phyloP scores from a whole-genome alignment of 2,888 invertebrate genomes.

The Lamellibrachia columna region DNA sequence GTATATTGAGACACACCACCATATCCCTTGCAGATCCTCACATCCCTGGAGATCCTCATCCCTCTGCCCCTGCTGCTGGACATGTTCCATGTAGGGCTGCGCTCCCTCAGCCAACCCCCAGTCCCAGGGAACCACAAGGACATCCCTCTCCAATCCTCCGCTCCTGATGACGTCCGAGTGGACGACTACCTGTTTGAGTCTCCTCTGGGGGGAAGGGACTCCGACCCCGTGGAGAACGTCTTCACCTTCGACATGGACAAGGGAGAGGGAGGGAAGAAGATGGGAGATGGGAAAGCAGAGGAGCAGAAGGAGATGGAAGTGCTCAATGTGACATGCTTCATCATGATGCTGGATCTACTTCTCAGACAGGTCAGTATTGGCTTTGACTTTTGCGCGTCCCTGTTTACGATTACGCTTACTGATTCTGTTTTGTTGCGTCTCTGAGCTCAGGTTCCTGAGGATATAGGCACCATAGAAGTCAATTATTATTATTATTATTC shows the following conservation, averaged over 20 bases:
- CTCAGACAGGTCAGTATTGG: constrained; percentile 81
- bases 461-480: too few relatives aligned
- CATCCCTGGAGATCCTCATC: constrained; percentile 87
- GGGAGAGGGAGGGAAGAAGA: not conserved
- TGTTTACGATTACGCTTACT: too few relatives aligned
- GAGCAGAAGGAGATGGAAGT: constrained; percentile 61
- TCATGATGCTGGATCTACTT: constrained; percentile 93
- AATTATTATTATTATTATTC: too few relatives aligned
- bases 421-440: too few relatives aligned
- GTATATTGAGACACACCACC: not conserved
- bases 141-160: constrained; percentile 26
- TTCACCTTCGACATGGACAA: constrained; percentile 26
- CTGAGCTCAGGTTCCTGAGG: too few relatives aligned
- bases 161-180: constrained; percentile 35
- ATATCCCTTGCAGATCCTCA: constrained; percentile 71
- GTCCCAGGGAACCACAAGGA: constrained; percentile 26
- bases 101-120: constrained; percentile 57
- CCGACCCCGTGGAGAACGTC: constrained; percentile 7
- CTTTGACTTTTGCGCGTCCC: too few relatives aligned
- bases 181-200: constrained; percentile 35
- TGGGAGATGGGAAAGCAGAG: not conserved
- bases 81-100: constrained; percentile 89
- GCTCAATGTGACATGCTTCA: constrained; percentile 88
- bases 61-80: constrained; percentile 87
- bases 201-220: constrained; percentile 43